Base-by-base conservation (phyloP, 2,888 invertebrate species). In the Callyntrura guangdongensis region DNA sequence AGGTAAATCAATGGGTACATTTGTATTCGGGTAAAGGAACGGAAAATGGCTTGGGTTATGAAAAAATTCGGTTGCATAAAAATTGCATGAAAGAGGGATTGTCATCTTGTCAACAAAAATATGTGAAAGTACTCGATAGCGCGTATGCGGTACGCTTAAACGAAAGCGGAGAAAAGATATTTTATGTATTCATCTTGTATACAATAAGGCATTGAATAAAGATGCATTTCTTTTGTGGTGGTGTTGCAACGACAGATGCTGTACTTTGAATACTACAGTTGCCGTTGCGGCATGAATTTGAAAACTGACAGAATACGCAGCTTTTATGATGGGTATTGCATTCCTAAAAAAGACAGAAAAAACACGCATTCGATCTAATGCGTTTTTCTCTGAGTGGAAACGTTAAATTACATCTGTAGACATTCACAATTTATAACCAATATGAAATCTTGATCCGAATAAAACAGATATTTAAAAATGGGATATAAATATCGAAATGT, bases 61-160 rank as follows among this genome's bases (percentile, higher is more conserved):
- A 74, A 79, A 86, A 61, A 20, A 87, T 81, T 6, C 67, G 56
- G 69, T 45, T 69, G 67, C 67, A 87, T 81, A 69, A 81, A 36
- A 81, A 81, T 82, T 81, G 87, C 87, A 77, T 82, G 14, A 12
- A n/a, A 11, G 49, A 45, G 79, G 77, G 64, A 79, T 86, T 86
- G 61, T 74, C 86, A 86, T 72, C 59, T 61, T 86, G 86, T 86
- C 86, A 69, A 27, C 82, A 72, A 61, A 72, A 74, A 86, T 56
- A 12, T 85, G 14, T 36, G 36, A 2, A 36, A 36, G 6, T 36
- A 36, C 36, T 36, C 36, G 36, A 36, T 36, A 36, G 36, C 2
- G 36, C 20, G 25, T 69, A 36, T 69, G 69, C 5, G n/a, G 69
- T 11, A 36, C 6, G 36, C 6, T 36, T 36, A 47, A 47, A 45